Evolutionary conservation across 2,113 vertebrate genomes (phyloP).

Genomic region (Hippoglossus stenolepis): DNA sequence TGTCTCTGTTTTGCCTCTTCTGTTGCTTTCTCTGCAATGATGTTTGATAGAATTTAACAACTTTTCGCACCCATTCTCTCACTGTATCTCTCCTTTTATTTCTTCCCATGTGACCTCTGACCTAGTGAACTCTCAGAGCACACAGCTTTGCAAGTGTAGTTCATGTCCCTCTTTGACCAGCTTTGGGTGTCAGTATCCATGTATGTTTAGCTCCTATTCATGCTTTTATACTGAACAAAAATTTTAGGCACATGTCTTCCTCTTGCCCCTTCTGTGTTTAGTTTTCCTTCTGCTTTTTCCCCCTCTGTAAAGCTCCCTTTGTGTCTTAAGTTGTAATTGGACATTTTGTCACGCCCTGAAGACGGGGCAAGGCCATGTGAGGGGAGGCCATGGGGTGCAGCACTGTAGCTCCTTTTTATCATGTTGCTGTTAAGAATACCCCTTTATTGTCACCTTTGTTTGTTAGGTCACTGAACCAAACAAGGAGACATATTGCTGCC

Average conservation of each 20-base stretch:
- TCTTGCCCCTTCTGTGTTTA: not conserved
- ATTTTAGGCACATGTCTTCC: not conserved
- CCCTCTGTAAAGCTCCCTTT: not conserved
- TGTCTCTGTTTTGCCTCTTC: not conserved
- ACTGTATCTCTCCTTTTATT: not conserved
- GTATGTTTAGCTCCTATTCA: not conserved
- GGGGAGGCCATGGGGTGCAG: too few relatives aligned
- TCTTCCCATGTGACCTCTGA: conserved; percentile 29
- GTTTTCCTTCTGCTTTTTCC: not conserved
- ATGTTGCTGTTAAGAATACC: not conserved
- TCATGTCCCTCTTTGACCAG: conserved; percentile 22
- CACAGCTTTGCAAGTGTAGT: conserved; percentile 31
- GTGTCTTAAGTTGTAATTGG: conserved; percentile 42
- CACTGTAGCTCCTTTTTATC: not conserved
- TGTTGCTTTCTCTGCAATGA: not conserved
- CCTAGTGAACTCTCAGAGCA: conserved; percentile 50
- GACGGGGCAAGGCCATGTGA: not conserved
- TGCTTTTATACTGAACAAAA: not conserved
- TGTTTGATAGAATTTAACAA: not conserved
- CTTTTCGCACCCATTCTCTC: not conserved
- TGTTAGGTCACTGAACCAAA: not conserved
- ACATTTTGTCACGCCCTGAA: conserved; percentile 37
- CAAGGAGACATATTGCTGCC: not conserved
- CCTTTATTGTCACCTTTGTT: not conserved
- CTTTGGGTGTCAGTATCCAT: not conserved